Base-by-base conservation (phyloP, 1,140 invertebrate genomes). In the Drosophila malerkotliana region DNA sequence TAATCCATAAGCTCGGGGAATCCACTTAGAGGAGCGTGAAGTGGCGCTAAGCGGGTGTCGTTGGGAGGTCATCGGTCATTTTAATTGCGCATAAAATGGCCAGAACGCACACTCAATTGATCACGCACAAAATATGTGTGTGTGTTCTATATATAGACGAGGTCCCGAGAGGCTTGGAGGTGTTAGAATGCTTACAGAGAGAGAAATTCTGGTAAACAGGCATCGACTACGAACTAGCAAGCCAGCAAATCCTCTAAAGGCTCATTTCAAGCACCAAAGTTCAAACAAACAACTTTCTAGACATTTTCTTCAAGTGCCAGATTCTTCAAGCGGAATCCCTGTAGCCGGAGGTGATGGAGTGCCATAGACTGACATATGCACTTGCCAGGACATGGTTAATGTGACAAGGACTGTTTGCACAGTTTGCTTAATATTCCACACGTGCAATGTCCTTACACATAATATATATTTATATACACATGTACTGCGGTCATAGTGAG, bases 21-120 rank as follows among this genome's bases (percentile, higher is more conserved):
- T 64, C 47, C 63, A 64, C 44, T 64, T 67, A 34, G 47, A 10
- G 47, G 44, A 48, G 26, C 60, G 21, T 41, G 63, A 66, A 55
- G 59, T 57, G 54, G 41, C 41, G 53, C 56, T 77, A 45, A 51
- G 39, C 48, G 47, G 57, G 39, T 52, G 54, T 44, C 54, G 60
- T 71, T 51, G 37, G 73, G 32, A 30, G 62, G 64, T 57, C 72
- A 63, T 85, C 64, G 77, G 74, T 85, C 82, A 85, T 72, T 85
- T 81, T 87, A 85, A 81, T 85, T 75, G 82, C 69, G 18, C 68
- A 76, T 83, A 58, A 83, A 83, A 83, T 71, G 66, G n/a, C 44
- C 47, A 15, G 8, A 74, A 54, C 56, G 44, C 30, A 57, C 54
- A 34, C 61, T 58, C 56, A 32, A 69, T 56, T 69, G 62, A 69